These are phyloP conservation scores for Odontophorus gujanensis DNA, from an alignment of 2,113 vertebrate genomes.

Conservation along the genomic window DNA sequence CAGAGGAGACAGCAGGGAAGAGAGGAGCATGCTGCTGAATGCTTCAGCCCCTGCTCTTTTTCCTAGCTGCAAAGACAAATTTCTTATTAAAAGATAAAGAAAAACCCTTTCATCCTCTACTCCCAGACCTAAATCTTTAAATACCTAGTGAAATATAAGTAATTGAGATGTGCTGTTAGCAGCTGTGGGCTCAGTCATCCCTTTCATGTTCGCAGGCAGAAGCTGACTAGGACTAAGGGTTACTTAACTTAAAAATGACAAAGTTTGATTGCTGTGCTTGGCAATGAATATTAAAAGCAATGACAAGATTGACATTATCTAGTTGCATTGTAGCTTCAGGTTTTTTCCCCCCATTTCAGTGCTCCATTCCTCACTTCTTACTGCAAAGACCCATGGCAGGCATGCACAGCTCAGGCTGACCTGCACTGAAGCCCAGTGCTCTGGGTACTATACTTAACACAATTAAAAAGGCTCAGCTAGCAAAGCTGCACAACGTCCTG, in stretches of 20 bases:
- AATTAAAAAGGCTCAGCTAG: neutral
- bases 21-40: neutral
- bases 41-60: neutral
- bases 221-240: slow-evolving; percentile 30
- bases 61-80: slow-evolving; percentile 42
- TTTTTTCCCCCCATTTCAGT: neutral
- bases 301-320: slow-evolving; percentile 52
- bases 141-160: slow-evolving; percentile 56
- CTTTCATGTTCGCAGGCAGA: slow-evolving; percentile 52
- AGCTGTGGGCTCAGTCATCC: slow-evolving; percentile 46
- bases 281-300: slow-evolving; percentile 60
- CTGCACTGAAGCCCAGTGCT: neutral
- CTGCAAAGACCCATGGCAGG: slow-evolving; percentile 1
- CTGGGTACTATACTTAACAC: neutral
- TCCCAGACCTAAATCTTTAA: slow-evolving; percentile 20
- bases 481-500: neutral
- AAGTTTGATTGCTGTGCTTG: slow-evolving; percentile 29
- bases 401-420: slow-evolving; percentile 36
- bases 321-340: neutral
- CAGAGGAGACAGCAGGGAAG: neutral
- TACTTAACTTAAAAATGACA: slow-evolving; percentile 55
- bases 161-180: slow-evolving; percentile 41
- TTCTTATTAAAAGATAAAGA: slow-evolving; percentile 68
- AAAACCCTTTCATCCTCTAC: slow-evolving; percentile 41
- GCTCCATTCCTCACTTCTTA: neutral